phyloP scores from a whole-genome alignment of 2,888 invertebrate genomes.

The Platycnemis pennipes region DNA sequence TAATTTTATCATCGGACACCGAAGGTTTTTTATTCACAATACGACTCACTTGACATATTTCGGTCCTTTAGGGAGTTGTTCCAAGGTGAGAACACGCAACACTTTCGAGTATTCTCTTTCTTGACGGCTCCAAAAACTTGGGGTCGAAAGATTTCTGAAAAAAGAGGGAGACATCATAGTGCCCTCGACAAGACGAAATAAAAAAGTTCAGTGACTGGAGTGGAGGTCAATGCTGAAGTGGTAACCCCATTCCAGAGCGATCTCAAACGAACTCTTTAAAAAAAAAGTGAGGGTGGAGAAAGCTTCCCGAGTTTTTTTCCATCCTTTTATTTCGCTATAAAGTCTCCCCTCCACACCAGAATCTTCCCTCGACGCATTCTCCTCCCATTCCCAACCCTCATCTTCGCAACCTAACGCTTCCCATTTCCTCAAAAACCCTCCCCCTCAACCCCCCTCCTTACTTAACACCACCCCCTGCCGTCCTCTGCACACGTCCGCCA shows the following conservation, averaged over 20 bases:
- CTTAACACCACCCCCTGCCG: background rate
- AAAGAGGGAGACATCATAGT: background rate
- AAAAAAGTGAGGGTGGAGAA: background rate
- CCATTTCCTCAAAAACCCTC: background rate
- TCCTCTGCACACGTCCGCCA: background rate
- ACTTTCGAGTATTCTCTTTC: background rate
- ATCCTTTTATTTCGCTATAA: conserved; percentile 8
- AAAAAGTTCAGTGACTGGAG: conserved; percentile 5
- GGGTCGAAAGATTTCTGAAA: background rate
- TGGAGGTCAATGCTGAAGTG: background rate
- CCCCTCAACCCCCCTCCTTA: background rate
- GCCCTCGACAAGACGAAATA: conserved; percentile 9
- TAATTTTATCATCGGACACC: too few species aligned
- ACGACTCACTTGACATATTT: too few species aligned
- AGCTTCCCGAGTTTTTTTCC: background rate
- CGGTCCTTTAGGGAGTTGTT: too few species aligned
- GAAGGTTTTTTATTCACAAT: too few species aligned
- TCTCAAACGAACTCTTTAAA: conserved; percentile 41
- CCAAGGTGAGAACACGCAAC: background rate
- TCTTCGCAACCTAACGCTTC: conserved; percentile 4
- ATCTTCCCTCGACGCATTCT: background rate
- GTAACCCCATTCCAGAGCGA: conserved; percentile 10
- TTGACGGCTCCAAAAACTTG: background rate
- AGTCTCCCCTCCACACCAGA: background rate
- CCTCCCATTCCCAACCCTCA: background rate